Evolutionary conservation across 2,113 vertebrate genomes (phyloP), one percentile per base, ranked within the genome.

Genomic region (Stigmatopora argus): DNA sequence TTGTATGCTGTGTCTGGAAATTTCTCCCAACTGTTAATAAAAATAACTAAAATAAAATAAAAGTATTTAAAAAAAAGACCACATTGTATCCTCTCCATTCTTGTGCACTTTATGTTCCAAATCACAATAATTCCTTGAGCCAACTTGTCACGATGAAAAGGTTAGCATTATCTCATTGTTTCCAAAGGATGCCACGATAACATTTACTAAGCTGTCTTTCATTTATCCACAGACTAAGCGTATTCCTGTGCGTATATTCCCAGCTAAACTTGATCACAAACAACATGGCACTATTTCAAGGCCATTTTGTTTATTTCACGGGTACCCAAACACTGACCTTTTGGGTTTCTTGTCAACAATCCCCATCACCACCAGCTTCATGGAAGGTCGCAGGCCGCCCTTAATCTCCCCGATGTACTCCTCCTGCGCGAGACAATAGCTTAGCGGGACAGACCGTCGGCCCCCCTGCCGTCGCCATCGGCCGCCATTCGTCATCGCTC

Each of bases 321-420:
- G 18, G 9, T 2, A 18, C 58, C 4, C 38, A 61, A 41, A 61
- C 65, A 73, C 83, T 69, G 31, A 92, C 91, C 86, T 92, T 49
- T 90, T 90, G 9, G 91, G 85, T 57, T 89, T 89, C 69, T 89
- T 79, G 82, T 91, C 81, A 67, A 92, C 77, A 66, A 92, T 92
- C 57, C 91, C 91, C 90, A 92, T 91, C 44, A 92, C 87, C 58
- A 91, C 78, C 67, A 92, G 87, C 64, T 89, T 91, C 91, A 92
- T 92, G 46, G 90, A 86, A 72, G 91, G 90, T 81, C 89, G 82
- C 71, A 92, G 63, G 6, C 91, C 91, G 35, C 91, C 91, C 78
- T 90, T 91, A 74, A 92, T 92, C 76, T 88, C 88, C n/a, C 91
- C 91, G 69, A 69, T 85, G 45, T 91, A 92, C 71, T 86, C 80